Percentiles rank a stretch among this genome's conserved stretches.
These are phyloP conservation scores for Corythornis leucogaster DNA, from an alignment of 2,797 vertebrate genomes.

Conservation along the genomic window DNA sequence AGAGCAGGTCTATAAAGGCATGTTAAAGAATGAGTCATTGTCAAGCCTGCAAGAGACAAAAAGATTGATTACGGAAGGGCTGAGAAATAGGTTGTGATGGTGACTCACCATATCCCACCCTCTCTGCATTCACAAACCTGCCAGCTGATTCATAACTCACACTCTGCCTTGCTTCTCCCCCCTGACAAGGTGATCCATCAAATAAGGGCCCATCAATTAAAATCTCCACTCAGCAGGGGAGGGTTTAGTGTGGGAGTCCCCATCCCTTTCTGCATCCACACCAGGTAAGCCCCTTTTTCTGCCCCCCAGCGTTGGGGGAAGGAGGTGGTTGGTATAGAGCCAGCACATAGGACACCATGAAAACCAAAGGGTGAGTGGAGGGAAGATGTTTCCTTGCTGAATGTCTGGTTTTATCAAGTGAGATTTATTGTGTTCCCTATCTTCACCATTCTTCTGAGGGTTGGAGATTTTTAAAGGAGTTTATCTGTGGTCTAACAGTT, in stretches of 20 bases:
- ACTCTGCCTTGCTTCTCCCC: slow-evolving; percentile 41
- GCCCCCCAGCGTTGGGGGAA: background rate
- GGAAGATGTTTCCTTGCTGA: background rate
- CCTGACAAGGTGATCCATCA: slow-evolving; percentile 26
- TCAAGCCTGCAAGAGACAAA: slow-evolving; percentile 53
- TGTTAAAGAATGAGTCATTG: slow-evolving; percentile 74
- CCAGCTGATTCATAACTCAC: slow-evolving; percentile 72
- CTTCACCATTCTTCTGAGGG: background rate
- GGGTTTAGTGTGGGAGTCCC: background rate
- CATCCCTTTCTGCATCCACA: background rate
- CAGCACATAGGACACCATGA: background rate
- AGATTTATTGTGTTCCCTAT: background rate
- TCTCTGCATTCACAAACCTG: slow-evolving; percentile 52
- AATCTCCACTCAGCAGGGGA: background rate
- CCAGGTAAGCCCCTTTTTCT: background rate
- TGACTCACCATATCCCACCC: slow-evolving; percentile 77
- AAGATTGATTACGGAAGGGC: slow-evolving; percentile 72
- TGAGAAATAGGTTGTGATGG: slow-evolving; percentile 55
- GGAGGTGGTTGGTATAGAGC: background rate
- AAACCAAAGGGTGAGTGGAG: background rate
- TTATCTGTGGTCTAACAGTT: background rate
- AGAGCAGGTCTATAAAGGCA: slow-evolving; percentile 47
- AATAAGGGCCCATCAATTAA: slow-evolving; percentile 19
- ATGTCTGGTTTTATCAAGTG: background rate
- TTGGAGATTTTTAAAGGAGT: background rate